A percentile compares a stretch with the other conserved stretches of the same genome.
phyloP scores from a whole-genome alignment of 2,888 invertebrate species.

The Nemoura dubitans region DNA sequence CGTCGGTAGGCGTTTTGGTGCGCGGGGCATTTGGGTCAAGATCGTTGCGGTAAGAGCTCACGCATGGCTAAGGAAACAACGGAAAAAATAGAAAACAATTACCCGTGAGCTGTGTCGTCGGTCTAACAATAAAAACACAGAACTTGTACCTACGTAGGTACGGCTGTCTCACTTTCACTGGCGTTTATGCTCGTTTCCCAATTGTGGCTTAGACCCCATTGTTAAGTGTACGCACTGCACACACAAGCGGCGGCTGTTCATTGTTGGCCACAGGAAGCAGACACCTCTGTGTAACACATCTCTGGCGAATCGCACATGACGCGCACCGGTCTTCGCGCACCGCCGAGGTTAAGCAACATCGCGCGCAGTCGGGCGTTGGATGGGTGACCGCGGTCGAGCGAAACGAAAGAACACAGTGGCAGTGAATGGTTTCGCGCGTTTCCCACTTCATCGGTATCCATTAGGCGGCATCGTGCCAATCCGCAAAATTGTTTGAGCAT shows the following conservation, averaged over 20 bases:
- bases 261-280: no score
- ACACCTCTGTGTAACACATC: no score
- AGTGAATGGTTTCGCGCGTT: no score
- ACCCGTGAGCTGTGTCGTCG: background rate
- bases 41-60: conserved; percentile 18
- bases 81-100: background rate
- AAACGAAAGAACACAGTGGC: background rate
- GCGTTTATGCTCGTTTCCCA: background rate
- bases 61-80: background rate
- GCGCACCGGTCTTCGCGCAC: no score
- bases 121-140: background rate
- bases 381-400: background rate
- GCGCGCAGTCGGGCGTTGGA: background rate
- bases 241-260: no score
- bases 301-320: no score
- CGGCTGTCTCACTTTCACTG: background rate
- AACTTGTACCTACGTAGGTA: no score
- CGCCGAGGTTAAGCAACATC: background rate
- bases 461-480: no score
- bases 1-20: background rate
- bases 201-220: background rate
- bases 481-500: no score
- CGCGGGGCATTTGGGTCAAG: conserved; percentile 10
- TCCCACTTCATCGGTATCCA: no score
- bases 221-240: no score